Evolutionary conservation across 2,113 vertebrate genomes (phyloP), one percentile per base, ranked within the genome.

Genomic region (Bothrops jararaca): DNA sequence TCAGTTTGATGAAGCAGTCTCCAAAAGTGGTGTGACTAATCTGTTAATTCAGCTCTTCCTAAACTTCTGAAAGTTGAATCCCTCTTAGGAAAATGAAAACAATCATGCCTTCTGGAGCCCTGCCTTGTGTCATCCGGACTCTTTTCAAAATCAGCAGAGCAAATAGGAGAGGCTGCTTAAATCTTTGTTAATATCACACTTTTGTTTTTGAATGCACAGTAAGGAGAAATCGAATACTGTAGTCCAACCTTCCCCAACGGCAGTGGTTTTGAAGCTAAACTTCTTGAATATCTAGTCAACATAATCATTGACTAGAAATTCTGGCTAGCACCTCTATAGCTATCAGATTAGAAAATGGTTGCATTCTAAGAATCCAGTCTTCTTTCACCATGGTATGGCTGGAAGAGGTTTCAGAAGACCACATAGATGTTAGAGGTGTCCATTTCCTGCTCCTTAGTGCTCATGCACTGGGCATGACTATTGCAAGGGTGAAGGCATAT

Each of bases 11-110:
- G 86, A 85, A 93, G 48, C 64, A 60, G 39, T 93, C 86, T 91
- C 89, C 69, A 89, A 89, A 89, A 60, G 42, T 18, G 26, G n/a
- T 88, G 69, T 91, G 58, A 91, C 86, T 89, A 93, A 93, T 93
- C 74, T 53, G 64, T 92, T 89, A 92, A 92, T 52, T 89, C 91
- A 92, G 87, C 39, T 89, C 87, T 92, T 92, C 87, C 87, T 92
- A 92, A 89, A 92, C 64, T 57, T 92, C 87, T 89, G 91, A 89
- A 92, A 89, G 64, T 29, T 34, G 60, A 92, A 69, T 88, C 64
- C 39, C 39, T n/a, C 60, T 56, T 89, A 48, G 60, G 52, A 89
- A 92, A 92, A 89, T 89, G 52, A 92, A 89, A 92, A 85, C 64
- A 89, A 89, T 89, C 89, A 91, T 56, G 50, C 15, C 5, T 48